Evolutionary conservation across 2,888 invertebrate genomes (phyloP).

Genomic region (Diaperis boleti): DNA sequence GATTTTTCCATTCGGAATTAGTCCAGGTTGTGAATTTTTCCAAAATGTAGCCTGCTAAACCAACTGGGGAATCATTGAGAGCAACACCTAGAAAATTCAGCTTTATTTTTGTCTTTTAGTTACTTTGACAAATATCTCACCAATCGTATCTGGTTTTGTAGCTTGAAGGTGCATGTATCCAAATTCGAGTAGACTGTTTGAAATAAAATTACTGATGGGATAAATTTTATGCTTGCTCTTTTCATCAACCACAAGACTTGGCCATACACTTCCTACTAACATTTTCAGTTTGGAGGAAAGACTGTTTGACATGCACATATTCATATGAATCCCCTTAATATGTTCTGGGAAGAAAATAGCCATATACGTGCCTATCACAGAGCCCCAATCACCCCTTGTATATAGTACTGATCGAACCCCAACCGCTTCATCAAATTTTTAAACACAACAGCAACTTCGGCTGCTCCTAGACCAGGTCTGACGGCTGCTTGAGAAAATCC

Average conservation of each 20-base stretch:
- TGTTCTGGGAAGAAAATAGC: constrained; percentile 74
- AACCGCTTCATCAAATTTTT: constrained; percentile 77
- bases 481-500: constrained; percentile 68
- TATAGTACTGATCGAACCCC: constrained; percentile 74
- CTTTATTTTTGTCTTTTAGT: no score
- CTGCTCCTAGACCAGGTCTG: constrained; percentile 71
- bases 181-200: constrained; percentile 67
- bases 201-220: constrained; percentile 65
- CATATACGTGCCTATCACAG: constrained; percentile 72
- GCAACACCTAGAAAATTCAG: constrained; percentile 74
- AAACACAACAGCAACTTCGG: constrained; percentile 71
- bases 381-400: constrained; percentile 90
- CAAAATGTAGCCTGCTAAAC: constrained; percentile 89
- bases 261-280: constrained; percentile 42
- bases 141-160: constrained; percentile 91
- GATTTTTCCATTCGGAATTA: constrained; percentile 66
- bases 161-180: constrained; percentile 85
- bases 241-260: constrained; percentile 64
- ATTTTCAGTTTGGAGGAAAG: constrained; percentile 49
- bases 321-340: constrained; percentile 69
- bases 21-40: constrained; percentile 91
- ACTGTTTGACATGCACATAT: constrained; percentile 68
- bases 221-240: constrained; percentile 69
- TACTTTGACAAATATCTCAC: constrained; percentile 67
- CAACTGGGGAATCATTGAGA: constrained; percentile 83